phyloP scores from a whole-genome alignment of 1,140 invertebrate species.

The Plutomurus gul region DNA sequence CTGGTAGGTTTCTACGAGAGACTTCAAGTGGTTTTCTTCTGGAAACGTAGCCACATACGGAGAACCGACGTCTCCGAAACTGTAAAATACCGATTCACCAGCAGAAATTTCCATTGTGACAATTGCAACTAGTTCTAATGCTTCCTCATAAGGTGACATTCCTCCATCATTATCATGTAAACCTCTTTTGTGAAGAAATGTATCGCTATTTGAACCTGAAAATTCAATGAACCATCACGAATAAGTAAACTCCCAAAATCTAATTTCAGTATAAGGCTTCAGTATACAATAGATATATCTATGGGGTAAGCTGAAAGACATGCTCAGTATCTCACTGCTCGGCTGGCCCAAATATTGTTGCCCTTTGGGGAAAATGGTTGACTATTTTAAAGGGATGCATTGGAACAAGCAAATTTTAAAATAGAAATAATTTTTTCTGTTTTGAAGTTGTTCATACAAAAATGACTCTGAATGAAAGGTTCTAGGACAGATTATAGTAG shows the following conservation, averaged over 20 bases:
- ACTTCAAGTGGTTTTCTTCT: conserved; percentile 43
- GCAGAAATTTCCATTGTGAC: conserved; percentile 41
- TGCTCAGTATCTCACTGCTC: no score
- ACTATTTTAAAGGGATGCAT: no score
- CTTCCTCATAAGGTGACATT: conserved; percentile 43
- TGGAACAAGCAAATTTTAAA: no score
- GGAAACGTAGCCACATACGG: conserved; percentile 42
- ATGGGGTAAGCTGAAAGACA: no score
- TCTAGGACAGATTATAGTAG: no score
- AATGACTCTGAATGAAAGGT: no score
- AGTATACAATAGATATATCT: no score
- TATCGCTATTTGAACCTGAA: conserved; percentile 48
- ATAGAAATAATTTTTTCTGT: no score
- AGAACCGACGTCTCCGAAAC: conserved; percentile 30
- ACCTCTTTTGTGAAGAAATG: conserved; percentile 29
- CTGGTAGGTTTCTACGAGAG: conserved; percentile 39
- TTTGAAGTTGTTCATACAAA: no score
- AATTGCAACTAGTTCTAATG: conserved; percentile 36
- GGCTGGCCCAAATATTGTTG: no score
- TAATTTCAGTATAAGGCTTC: no score
- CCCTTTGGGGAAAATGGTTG: no score
- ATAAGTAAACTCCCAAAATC: background rate
- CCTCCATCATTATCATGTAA: conserved; percentile 33
- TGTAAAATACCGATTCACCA: conserved; percentile 47
- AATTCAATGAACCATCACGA: background rate